These are phyloP conservation scores for Sminthurinus aureus DNA, from an alignment of 2,888 invertebrate genomes.

Conservation along the genomic window DNA sequence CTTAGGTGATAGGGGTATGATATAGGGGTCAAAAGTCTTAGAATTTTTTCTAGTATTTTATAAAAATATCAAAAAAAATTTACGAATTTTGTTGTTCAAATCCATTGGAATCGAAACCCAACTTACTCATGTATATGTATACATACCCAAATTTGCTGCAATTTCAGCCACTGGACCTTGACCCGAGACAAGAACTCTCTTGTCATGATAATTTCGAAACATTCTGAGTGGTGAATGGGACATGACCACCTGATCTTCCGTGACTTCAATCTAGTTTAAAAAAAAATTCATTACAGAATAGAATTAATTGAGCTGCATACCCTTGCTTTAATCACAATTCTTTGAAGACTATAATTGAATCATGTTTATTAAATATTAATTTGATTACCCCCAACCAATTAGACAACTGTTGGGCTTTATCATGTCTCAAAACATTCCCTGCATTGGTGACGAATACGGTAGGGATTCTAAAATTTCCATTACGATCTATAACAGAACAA, in stretches of 20 bases:
- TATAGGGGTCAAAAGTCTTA: too few species aligned
- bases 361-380: background rate
- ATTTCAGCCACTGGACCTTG: constrained; percentile 69
- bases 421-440: constrained; percentile 68
- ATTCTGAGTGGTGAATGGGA: constrained; percentile 72
- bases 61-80: too few species aligned
- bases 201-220: constrained; percentile 70
- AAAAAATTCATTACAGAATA: constrained; percentile 10
- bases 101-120: too few species aligned
- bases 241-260: constrained; percentile 71
- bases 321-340: background rate
- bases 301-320: background rate
- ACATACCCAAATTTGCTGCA: constrained; percentile 63
- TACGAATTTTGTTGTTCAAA: too few species aligned
- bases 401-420: constrained; percentile 70
- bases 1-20: too few species aligned
- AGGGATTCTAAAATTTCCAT: constrained; percentile 70
- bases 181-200: constrained; percentile 70
- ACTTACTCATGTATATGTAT: too few species aligned
- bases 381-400: constrained; percentile 68
- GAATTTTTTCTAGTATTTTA: too few species aligned
- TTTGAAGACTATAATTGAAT: background rate
- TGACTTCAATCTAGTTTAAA: constrained; percentile 62
- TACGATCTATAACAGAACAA: constrained; percentile 64
- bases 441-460: constrained; percentile 74